phyloP scores from a whole-genome alignment of 1,140 invertebrate species.

The Delia radicum region DNA sequence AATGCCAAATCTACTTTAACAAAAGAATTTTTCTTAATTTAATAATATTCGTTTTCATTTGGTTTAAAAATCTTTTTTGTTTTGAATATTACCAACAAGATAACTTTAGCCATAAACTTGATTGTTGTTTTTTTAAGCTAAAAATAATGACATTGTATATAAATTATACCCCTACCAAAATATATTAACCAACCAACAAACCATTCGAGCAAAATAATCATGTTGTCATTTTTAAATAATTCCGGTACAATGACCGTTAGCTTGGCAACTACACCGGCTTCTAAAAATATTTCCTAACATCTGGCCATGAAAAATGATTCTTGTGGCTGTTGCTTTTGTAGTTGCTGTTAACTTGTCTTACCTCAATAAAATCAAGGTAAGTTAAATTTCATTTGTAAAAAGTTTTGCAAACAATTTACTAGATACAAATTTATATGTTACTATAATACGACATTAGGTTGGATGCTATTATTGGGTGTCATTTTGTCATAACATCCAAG shows the following conservation, averaged over 20 bases:
- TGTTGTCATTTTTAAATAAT: not conserved
- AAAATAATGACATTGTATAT: no score
- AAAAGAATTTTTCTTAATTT: no score
- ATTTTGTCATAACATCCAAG: no score
- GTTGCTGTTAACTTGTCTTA: not conserved
- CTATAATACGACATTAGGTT: no score
- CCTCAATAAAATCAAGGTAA: not conserved
- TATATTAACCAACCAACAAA: not conserved
- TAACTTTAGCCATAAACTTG: not conserved
- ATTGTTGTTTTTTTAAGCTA: not conserved
- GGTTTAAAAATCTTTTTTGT: no score
- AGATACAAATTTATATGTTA: no score
- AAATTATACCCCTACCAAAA: not conserved
- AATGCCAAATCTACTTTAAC: no score
- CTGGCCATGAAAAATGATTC: not conserved
- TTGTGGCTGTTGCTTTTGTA: not conserved
- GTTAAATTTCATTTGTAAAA: not conserved
- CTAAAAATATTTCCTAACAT: not conserved
- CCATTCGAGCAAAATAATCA: not conserved
- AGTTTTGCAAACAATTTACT: constrained; percentile 9
- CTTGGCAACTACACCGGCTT: not conserved
- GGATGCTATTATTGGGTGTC: no score
- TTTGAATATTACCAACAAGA: no score
- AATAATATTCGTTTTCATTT: no score
- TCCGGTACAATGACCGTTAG: not conserved